Evolutionary conservation across 2,888 invertebrate species (phyloP).

Genomic region (Drosophila gaucha): DNA sequence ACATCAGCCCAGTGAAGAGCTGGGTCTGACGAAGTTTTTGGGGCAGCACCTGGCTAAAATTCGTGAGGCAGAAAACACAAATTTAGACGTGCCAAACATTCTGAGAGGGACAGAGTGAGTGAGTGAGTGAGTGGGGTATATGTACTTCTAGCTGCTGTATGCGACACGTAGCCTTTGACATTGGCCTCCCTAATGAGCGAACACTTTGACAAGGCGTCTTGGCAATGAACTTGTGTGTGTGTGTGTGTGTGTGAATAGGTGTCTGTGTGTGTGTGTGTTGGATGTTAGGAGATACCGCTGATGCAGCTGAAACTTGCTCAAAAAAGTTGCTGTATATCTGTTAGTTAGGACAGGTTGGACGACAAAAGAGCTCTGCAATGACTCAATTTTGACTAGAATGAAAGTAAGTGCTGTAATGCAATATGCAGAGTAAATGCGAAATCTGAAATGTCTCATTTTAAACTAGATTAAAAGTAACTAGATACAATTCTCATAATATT

Average conservation of each 20-base stretch:
- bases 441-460: neutral
- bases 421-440: neutral
- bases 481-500: too few species aligned
- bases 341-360: neutral
- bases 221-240: slow-evolving; percentile 62
- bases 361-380: slow-evolving; percentile 4
- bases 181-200: slow-evolving; percentile 76
- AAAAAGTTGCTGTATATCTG: neutral
- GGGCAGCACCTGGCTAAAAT: slow-evolving; percentile 59
- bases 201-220: slow-evolving; percentile 66
- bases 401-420: neutral
- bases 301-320: slow-evolving; percentile 27
- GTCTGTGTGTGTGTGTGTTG: neutral
- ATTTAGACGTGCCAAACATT: slow-evolving; percentile 46
- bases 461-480: neutral
- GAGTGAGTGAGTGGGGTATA: neutral
- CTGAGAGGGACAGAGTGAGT: neutral
- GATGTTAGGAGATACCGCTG: slow-evolving; percentile 42
- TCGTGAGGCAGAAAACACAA: slow-evolving; percentile 41
- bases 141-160: slow-evolving; percentile 20
- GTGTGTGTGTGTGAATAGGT: slow-evolving; percentile 10
- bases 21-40: slow-evolving; percentile 25
- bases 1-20: slow-evolving; percentile 54
- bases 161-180: slow-evolving; percentile 77
- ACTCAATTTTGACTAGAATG: neutral